phyloP scores from a whole-genome alignment of 2,113 vertebrate genomes.

The Mus spicilegus region DNA sequence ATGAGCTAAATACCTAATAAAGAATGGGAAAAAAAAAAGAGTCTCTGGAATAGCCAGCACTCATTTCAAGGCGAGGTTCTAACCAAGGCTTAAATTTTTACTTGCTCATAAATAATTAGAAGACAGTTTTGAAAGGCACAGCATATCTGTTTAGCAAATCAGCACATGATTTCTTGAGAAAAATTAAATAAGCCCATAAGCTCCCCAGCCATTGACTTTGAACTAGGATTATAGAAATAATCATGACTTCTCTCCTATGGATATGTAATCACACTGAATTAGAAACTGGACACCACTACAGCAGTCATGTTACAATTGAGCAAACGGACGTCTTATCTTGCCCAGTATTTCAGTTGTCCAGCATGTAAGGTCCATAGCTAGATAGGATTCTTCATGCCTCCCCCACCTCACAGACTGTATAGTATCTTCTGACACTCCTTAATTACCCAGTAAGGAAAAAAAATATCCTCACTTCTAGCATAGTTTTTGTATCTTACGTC shows the following conservation, averaged over 20 bases:
- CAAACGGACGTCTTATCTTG: too few species aligned
- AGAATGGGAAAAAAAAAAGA: too few species aligned
- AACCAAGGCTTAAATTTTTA: neutral
- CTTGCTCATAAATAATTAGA: neutral
- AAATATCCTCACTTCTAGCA: neutral
- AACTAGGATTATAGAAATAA: neutral
- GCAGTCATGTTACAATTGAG: neutral
- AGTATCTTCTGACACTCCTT: neutral
- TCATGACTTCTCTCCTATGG: too few species aligned
- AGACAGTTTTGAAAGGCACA: neutral
- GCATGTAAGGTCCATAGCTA: neutral
- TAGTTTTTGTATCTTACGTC: neutral
- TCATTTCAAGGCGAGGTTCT: neutral
- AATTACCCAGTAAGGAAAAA: neutral
- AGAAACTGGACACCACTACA: neutral
- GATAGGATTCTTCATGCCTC: neutral
- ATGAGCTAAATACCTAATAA: too few species aligned
- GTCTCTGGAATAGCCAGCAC: neutral
- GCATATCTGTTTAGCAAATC: neutral
- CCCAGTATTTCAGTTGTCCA: neutral
- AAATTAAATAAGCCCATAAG: too few species aligned
- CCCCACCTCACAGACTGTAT: neutral
- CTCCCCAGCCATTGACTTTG: neutral
- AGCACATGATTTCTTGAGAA: neutral
- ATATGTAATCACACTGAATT: neutral